Evolutionary conservation across 2,888 invertebrate genomes (phyloP), one percentile per base, ranked within the genome.

Genomic region (Pyrrhia umbra): DNA sequence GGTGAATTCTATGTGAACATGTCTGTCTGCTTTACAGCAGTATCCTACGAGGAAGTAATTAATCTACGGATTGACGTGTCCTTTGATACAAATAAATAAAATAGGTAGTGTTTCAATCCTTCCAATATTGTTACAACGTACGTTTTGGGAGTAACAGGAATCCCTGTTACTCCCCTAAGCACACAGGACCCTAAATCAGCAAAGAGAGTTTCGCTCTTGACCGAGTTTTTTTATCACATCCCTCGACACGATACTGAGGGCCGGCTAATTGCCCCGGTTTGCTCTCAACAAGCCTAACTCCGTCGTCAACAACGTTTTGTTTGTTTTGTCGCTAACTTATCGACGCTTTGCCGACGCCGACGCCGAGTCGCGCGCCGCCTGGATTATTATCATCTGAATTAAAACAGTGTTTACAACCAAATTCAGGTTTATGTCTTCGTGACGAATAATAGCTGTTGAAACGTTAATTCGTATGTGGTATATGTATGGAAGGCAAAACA

Each of bases 251-350:
- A 69, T 61, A 67, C 75, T 66, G 66, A 68, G 76, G 70, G 65
- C 55, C 67, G 51, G 68, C 77, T 86, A 84, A 86, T 86, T 85
- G 86, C 65, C 77, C 77, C 69, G 79, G 80, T 83, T 84, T 80
- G 79, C 75, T 80, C 76, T 75, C 72, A 68, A 80, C 79, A 82
- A 82, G 77, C 75, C 71, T 63, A 82, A 84, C 82, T 83, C 80
- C 60, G 76, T 74, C 80, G 78, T 77, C 79, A 75, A 70, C 77
- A 71, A 62, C 67, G 75, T 80, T 80, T 78, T 85, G 82, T 87
- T 86, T 86, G 82, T 80, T 80, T 83, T 85, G 72, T 60, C 67
- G 65, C 77, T 70, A 83, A 84, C 82, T 85, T 85, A 85, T 80
- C 73, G 63, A 69, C 73, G 55, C 64, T 69, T 62, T 66, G 61